Evolutionary conservation across 2,888 invertebrate species (phyloP).

Genomic region (Minunthozetes semirufus): DNA sequence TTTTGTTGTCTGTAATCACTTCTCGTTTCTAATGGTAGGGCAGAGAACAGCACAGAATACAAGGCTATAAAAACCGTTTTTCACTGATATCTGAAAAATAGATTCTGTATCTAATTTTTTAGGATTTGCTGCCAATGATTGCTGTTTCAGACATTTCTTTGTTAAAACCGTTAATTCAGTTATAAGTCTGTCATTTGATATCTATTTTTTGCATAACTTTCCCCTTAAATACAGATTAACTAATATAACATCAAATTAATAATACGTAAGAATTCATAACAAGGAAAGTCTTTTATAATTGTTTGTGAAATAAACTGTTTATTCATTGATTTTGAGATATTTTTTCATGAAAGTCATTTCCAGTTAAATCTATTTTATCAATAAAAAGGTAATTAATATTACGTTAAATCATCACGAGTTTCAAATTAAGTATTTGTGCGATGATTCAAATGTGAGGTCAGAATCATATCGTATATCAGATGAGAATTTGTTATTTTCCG

Average conservation of each 20-base stretch:
- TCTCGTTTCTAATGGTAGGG: constrained; percentile 14
- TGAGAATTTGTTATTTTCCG: too few species aligned
- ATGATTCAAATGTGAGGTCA: too few species aligned
- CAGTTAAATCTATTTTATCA: too few species aligned
- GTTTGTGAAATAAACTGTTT: too few species aligned
- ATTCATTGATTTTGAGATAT: too few species aligned
- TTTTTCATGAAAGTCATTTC: too few species aligned
- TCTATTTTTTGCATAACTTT: not conserved
- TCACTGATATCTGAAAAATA: not conserved
- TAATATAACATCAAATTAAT: not conserved
- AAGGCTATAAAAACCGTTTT: not conserved
- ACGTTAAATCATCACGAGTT: too few species aligned
- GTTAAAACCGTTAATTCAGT: not conserved
- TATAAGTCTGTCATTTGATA: not conserved
- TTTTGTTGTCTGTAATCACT: not conserved
- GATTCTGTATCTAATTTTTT: not conserved
- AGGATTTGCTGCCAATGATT: not conserved
- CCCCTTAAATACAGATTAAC: not conserved
- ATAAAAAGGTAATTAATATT: too few species aligned
- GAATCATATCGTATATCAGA: too few species aligned
- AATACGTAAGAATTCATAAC: not conserved
- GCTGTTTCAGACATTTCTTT: not conserved
- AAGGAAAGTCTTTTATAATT: not conserved
- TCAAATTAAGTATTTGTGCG: too few species aligned
- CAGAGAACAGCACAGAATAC: too few species aligned